A percentile compares a stretch with the other conserved stretches of the same genome.
Evolutionary conservation across 2,888 invertebrate species (phyloP).

Genomic region (Miltochrista miniata): DNA sequence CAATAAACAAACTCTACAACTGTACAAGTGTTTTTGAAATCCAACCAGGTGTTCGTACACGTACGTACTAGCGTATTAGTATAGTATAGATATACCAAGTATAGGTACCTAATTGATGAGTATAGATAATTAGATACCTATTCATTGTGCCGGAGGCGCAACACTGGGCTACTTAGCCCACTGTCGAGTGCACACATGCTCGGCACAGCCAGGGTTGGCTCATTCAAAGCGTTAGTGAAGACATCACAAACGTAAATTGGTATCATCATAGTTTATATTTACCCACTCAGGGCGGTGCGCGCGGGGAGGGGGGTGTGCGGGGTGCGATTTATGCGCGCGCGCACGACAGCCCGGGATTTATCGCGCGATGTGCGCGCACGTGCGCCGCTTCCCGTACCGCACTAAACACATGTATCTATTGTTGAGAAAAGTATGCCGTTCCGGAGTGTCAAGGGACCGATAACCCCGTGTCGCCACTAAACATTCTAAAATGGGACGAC

Average conservation of each 20-base stretch:
- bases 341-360: constrained; percentile 44
- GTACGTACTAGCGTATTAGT: too few relatives aligned
- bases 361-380: constrained; percentile 41
- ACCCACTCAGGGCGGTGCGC: constrained; percentile 16
- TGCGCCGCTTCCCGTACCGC: constrained; percentile 8
- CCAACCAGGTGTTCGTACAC: too few relatives aligned
- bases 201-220: constrained; percentile 1
- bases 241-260: constrained; percentile 8
- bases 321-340: constrained; percentile 43
- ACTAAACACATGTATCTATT: not conserved
- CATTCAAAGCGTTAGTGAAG: constrained; percentile 43
- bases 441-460: too few relatives aligned
- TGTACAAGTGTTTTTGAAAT: too few relatives aligned
- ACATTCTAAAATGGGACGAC: too few relatives aligned
- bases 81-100: too few relatives aligned
- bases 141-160: too few relatives aligned
- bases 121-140: too few relatives aligned
- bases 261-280: constrained; percentile 37
- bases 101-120: too few relatives aligned
- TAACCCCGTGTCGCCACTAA: too few relatives aligned
- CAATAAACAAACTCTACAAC: too few relatives aligned
- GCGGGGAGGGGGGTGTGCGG: constrained; percentile 22
- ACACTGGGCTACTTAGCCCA: not conserved
- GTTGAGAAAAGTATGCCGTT: not conserved
- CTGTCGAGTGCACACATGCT: not conserved